Conservation (phyloP, 1,140 invertebrate genomes). For the Sitophilus oryzae region DNA sequence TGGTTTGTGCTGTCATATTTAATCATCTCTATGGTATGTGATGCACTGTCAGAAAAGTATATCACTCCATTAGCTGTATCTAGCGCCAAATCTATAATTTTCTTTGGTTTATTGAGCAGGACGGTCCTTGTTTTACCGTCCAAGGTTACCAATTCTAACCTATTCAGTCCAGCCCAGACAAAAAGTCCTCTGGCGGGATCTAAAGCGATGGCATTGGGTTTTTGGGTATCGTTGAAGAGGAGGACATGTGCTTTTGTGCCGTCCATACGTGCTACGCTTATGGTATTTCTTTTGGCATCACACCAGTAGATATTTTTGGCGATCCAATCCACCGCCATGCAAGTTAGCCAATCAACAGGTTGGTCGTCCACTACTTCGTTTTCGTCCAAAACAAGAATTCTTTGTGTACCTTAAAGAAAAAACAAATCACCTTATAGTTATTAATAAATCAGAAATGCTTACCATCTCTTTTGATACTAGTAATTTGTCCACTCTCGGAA, state of each 20-base stretch:
- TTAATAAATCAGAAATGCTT: slow-evolving; percentile 45
- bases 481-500: slow-evolving; percentile 65
- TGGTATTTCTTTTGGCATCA: slow-evolving; percentile 76
- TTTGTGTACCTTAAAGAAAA: slow-evolving; percentile 8
- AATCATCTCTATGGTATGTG: slow-evolving; percentile 77
- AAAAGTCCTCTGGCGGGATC: slow-evolving; percentile 58
- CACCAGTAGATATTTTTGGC: slow-evolving; percentile 87
- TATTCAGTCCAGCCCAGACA: slow-evolving; percentile 53
- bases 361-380: slow-evolving; percentile 53
- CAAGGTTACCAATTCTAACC: slow-evolving; percentile 50
- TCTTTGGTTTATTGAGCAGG: slow-evolving; percentile 49
- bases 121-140: slow-evolving; percentile 53
- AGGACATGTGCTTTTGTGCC: slow-evolving; percentile 74
- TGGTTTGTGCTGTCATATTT: slow-evolving; percentile 65
- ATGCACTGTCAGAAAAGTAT: slow-evolving; percentile 86
- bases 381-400: slow-evolving; percentile 47
- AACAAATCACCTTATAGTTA: no score
- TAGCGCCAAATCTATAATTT: slow-evolving; percentile 55
- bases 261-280: slow-evolving; percentile 78
- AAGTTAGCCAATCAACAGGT: slow-evolving; percentile 61
- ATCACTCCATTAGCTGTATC: slow-evolving; percentile 50
- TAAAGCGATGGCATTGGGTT: slow-evolving; percentile 59
- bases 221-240: slow-evolving; percentile 62
- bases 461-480: slow-evolving; percentile 71
- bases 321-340: slow-evolving; percentile 81